Base-by-base conservation (phyloP, 2,797 vertebrate genomes). In the Etheostoma perlongum region DNA sequence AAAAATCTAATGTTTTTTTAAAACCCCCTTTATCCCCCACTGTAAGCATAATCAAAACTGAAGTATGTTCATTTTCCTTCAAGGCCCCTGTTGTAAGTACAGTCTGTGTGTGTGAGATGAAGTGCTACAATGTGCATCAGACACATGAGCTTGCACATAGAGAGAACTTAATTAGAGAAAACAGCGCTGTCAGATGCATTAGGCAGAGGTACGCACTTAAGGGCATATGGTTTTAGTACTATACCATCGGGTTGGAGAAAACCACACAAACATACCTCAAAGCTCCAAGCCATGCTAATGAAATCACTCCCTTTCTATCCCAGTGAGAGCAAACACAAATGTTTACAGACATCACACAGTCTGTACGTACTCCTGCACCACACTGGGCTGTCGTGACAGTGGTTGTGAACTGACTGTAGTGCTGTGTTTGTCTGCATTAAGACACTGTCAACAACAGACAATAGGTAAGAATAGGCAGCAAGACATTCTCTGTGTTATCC, bases 121-220 rank as follows among this genome's bases (percentile, higher is more conserved):
- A 91, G 92, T 88, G 92, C 85, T 78, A 83, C 90, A 93, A 85
- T 91, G 91, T 93, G 92, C 89, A 91, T 86, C 82, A 89, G 91
- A 94, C 89, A 89, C 92, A 89, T 85, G 81, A 85, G 76, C 86
- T 89, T 74, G 88, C 91, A 89, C 92, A 88, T 74, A 65, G 85
- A 84, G 85, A 95, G 94, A 94, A 92, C 91, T 94, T 95, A 95
- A 95, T 95, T 94, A 95, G 91, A 95, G 94, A 94, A 94, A 95
- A 89, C 94, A 95, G 94, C 85, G 88, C 95, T 95, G 95, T 96
- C 95, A 96, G 88, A 95, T 94, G 91, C 93, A 95, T 93, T 95
- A 95, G 91, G 89, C 87, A 83, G 93, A 92, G 94, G 92, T 91
- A 92, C 85, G 3, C 92, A 94, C 95, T 95, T 95, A 94, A 95